Evolutionary conservation across 2,888 invertebrate genomes (phyloP).

Genomic region (Siphlonurus alternatus): DNA sequence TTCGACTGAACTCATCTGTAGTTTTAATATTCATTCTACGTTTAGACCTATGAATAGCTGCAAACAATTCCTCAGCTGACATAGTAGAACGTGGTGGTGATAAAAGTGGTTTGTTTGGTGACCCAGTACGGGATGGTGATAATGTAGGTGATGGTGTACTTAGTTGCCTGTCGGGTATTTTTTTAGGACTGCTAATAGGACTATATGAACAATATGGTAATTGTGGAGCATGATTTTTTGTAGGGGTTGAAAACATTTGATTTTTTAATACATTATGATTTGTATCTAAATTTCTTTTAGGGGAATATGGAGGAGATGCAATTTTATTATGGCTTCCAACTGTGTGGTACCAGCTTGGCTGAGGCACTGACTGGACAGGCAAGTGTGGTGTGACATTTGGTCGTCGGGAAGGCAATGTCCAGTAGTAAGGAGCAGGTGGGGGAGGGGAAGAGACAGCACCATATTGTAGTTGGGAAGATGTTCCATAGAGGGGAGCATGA

Average conservation of each 20-base stretch:
- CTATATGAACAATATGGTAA: slow-evolving; percentile 5
- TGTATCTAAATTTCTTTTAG: neutral
- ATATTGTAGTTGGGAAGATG: neutral
- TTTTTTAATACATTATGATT: neutral
- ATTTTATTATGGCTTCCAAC: neutral
- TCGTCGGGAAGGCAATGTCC: neutral
- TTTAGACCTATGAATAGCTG: slow-evolving; percentile 60
- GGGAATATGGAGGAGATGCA: neutral
- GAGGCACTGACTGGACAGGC: neutral
- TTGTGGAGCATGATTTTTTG: neutral
- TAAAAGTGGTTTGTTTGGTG: slow-evolving; percentile 22
- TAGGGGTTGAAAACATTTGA: neutral
- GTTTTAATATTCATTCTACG: slow-evolving; percentile 47
- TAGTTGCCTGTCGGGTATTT: slow-evolving; percentile 16
- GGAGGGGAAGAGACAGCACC: neutral
- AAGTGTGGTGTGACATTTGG: neutral
- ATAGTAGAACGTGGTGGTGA: slow-evolving; percentile 55
- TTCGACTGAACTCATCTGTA: slow-evolving; percentile 10
- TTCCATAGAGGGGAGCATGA: neutral
- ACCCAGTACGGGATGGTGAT: slow-evolving; percentile 11
- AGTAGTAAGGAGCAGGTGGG: neutral
- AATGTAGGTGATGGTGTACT: slow-evolving; percentile 5
- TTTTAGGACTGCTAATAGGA: slow-evolving; percentile 14
- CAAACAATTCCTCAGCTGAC: slow-evolving; percentile 62
- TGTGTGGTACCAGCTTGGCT: neutral